phyloP scores from a whole-genome alignment of 2,113 vertebrate species.

The Eptesicus fuscus region DNA sequence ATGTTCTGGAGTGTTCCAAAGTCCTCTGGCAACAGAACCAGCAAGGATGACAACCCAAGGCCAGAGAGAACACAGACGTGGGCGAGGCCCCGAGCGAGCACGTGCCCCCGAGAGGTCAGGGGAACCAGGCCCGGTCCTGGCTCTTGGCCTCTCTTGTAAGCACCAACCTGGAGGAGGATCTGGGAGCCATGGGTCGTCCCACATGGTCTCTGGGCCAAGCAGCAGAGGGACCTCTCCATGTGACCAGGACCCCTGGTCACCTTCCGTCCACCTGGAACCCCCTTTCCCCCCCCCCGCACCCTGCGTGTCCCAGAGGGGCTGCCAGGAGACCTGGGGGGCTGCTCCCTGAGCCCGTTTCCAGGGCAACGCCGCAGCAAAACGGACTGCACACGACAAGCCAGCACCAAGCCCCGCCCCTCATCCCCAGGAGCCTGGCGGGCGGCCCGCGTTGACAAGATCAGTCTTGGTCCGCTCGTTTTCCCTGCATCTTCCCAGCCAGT shows the following conservation, averaged over 20 bases:
- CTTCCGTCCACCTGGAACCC: fast-evolving
- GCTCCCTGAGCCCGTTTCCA: background rate
- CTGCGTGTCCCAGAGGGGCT: background rate
- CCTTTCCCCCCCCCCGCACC: fast-evolving
- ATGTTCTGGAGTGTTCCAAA: background rate
- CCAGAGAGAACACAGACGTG: background rate
- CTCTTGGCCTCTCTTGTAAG: fast-evolving
- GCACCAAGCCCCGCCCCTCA: background rate
- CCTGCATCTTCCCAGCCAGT: fast-evolving
- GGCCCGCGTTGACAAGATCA: background rate
- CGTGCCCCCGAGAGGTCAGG: background rate
- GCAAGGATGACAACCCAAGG: background rate
- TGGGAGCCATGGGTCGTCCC: background rate
- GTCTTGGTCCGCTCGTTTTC: fast-evolving
- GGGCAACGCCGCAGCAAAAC: fast-evolving
- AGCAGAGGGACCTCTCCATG: background rate
- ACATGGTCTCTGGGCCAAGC: background rate
- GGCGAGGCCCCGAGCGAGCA: background rate
- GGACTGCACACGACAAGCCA: background rate
- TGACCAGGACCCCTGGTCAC: fast-evolving
- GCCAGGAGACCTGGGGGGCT: too few species aligned
- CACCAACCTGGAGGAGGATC: background rate
- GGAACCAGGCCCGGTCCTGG: fast-evolving
- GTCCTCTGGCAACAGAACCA: background rate
- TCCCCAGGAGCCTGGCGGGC: fast-evolving